Percentiles rank a stretch among this genome's conserved stretches.
Evolutionary conservation across 2,113 vertebrate species (phyloP).

Genomic region (Odocoileus virginianus): DNA sequence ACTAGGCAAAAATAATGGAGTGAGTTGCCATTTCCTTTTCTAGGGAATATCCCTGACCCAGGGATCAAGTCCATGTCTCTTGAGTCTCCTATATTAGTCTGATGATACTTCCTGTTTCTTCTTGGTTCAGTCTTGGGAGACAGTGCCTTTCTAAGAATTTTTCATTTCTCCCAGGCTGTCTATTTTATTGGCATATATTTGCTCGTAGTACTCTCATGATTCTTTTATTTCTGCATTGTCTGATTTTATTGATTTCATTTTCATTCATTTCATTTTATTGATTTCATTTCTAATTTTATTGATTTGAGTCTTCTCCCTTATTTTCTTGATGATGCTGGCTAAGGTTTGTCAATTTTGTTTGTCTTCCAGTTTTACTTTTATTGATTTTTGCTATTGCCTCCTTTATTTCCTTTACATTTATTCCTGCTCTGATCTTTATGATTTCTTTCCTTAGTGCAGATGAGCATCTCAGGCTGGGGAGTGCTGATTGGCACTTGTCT

Average conservation of each 20-base stretch:
- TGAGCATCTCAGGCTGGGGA: not conserved
- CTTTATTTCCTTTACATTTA: not conserved
- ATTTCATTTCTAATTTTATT: not conserved
- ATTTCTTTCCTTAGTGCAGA: not conserved
- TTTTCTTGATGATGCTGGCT: not conserved
- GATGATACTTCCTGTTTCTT: not conserved
- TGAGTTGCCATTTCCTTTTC: not conserved
- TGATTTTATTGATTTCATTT: not conserved
- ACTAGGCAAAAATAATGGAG: not conserved
- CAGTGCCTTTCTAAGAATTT: not conserved
- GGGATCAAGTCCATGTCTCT: not conserved
- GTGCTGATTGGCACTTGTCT: not conserved
- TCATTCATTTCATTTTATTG: not conserved
- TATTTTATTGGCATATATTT: not conserved
- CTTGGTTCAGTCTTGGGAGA: not conserved
- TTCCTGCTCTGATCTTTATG: not conserved
- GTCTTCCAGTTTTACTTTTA: not conserved
- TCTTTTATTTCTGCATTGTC: not conserved
- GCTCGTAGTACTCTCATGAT: not conserved
- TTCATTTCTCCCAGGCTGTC: not conserved
- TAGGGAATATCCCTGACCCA: not conserved
- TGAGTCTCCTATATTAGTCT: not conserved
- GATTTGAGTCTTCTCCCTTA: not conserved
- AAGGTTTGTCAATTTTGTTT: not conserved
- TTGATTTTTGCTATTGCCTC: not conserved